Base-by-base conservation (phyloP, 2,113 vertebrate genomes). In the Lontra canadensis region DNA sequence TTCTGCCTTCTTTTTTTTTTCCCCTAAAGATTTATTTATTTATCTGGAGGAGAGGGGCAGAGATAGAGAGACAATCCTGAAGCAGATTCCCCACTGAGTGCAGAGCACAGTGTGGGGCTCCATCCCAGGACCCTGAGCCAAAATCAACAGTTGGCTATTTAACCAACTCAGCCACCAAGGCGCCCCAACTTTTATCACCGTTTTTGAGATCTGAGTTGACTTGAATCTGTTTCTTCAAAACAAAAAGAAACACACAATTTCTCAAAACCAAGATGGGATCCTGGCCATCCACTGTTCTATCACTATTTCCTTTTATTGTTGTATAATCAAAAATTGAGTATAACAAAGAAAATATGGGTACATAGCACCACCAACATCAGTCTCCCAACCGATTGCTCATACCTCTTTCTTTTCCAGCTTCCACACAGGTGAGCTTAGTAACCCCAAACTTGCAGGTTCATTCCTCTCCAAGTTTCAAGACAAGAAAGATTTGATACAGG, bases 211-310 rank as follows among this genome's bases (percentile, higher is more conserved):
- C 69, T 93, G 34, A 31, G 6, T 93, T 88, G 36, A 74, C 69
- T 63, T 84, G n/a, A 95, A 49, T 81, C n/a, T 26, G 36, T 59
- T 87, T 49, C n/a, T 89, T 89, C 42, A 92, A 94, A 85, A 67
- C 20, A 79, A 59, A 44, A 21, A 31, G 63, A 47, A 36, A 26
- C 74, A 92, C 8, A 92, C 11, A 57, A 10, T 31, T 84, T 67
- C 69, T 90, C n/a, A 85, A 92, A 90, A 78, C 67, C 74, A 20
- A 93, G 6, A 20, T 55, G 67, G 7, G n/a, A 23, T 59, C 12
- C 20, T 31, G 18, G 29, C 1, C 17, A 36, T 2, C 14, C 5
- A 21, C 7, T 63, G 1, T 47, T 73, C 69, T 14, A 21, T 52
- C 39, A 59, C 9, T 52, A 55, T 6, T 89, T 7, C 9, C 6